These are phyloP conservation scores for Agrenia bidenticulata DNA, from an alignment of 2,888 invertebrate genomes.

Conservation along the genomic window DNA sequence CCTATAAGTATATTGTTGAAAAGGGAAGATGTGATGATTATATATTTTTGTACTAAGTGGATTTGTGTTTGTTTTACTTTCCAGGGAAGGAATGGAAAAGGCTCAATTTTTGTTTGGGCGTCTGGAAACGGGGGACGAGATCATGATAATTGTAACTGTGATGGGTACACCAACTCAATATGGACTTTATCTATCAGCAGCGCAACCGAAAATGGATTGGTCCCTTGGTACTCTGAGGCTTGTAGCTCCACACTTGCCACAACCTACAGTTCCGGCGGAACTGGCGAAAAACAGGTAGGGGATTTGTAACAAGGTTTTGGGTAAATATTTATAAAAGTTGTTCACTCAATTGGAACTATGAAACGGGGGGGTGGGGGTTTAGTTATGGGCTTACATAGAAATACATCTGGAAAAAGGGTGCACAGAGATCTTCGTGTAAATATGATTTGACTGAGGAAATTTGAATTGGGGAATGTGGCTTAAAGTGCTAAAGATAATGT, in stretches of 20 bases:
- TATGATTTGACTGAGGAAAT: no score
- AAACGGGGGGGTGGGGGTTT: no score
- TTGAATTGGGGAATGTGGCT: no score
- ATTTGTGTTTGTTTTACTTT: conserved; percentile 40
- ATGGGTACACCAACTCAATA: conserved; percentile 98
- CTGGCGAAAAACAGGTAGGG: conserved; percentile 76
- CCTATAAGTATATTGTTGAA: no score
- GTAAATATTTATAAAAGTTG: conserved; percentile 5
- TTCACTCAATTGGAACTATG: no score
- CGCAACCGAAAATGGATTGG: conserved; percentile 84
- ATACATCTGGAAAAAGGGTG: no score
- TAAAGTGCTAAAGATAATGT: no score
- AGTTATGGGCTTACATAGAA: no score
- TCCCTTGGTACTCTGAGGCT: conserved; percentile 97
- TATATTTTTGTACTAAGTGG: background rate
- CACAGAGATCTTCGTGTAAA: no score
- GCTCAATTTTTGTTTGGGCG: conserved; percentile 99
- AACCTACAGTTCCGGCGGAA: conserved; percentile 94
- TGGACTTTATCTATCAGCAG: conserved; percentile 97
- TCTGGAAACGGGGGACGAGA: conserved; percentile 97
- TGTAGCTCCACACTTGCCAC: conserved; percentile 97
- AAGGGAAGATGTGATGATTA: no score
- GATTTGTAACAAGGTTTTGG: background rate
- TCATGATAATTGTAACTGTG: conserved; percentile 97
- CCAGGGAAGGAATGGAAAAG: conserved; percentile 87